These are phyloP conservation scores for Sycophila texana DNA, from an alignment of 2,888 invertebrate genomes.

Conservation along the genomic window DNA sequence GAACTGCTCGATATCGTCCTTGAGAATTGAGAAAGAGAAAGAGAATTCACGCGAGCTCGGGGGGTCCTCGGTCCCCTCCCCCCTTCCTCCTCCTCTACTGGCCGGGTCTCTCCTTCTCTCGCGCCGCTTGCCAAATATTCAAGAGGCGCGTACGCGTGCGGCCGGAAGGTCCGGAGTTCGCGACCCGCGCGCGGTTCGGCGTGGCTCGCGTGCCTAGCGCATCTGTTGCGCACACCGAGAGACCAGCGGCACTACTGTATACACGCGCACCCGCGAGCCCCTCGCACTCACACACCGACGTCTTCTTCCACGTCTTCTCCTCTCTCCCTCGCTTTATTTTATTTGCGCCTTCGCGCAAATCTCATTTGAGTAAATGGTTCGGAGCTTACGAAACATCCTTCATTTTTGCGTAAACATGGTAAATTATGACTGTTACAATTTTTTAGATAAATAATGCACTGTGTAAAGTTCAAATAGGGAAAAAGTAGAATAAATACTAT, in stretches of 20 bases:
- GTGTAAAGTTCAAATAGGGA: too few relatives aligned
- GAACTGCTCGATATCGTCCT: constrained; percentile 21
- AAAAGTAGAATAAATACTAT: too few relatives aligned
- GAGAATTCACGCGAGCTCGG: constrained; percentile 11
- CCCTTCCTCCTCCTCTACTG: neutral
- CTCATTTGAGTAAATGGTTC: too few relatives aligned
- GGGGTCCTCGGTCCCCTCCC: constrained; percentile 11
- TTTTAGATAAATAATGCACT: too few relatives aligned
- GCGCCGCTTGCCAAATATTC: constrained; percentile 68
- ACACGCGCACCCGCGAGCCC: neutral
- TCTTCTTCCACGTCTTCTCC: neutral
- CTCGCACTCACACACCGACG: neutral
- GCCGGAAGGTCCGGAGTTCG: constrained; percentile 70
- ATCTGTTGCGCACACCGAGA: constrained; percentile 72
- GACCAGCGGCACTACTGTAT: neutral
- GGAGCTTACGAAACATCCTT: too few relatives aligned
- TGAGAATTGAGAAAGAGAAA: constrained; percentile 34
- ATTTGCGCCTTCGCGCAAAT: neutral
- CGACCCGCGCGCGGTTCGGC: constrained; percentile 65
- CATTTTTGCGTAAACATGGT: too few relatives aligned
- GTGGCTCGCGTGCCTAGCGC: constrained; percentile 73
- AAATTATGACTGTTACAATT: too few relatives aligned
- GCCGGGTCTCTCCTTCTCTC: neutral
- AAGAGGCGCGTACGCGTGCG: constrained; percentile 42
- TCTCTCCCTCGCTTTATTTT: neutral